Conservation (phyloP, 2,797 vertebrate genomes). For the Syndactyla subalaris region DNA sequence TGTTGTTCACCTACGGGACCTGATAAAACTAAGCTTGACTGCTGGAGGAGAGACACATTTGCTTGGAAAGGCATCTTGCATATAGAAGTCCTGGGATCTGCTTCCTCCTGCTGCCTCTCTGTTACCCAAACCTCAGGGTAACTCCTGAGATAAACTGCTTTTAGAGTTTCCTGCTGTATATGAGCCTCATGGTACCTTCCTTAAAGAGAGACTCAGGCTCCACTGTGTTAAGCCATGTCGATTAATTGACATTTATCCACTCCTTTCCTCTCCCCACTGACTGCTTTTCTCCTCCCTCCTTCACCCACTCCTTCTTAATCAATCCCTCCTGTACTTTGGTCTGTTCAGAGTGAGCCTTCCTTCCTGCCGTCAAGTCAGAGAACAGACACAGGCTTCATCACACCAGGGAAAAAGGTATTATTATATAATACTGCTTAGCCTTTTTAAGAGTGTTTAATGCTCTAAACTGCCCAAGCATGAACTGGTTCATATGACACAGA, state of each 20-base stretch:
- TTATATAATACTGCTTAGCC: slow-evolving; percentile 14
- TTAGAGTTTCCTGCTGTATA: slow-evolving; percentile 16
- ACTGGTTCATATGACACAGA: slow-evolving; percentile 10
- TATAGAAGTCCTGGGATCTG: neutral
- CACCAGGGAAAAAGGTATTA: slow-evolving; percentile 37
- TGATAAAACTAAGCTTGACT: neutral
- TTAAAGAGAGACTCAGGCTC: slow-evolving; percentile 12
- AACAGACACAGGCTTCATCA: slow-evolving; percentile 5
- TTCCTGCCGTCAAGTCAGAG: slow-evolving; percentile 31
- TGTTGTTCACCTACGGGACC: neutral
- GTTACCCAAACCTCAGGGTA: neutral
- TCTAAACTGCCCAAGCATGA: slow-evolving; percentile 1
- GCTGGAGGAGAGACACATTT: neutral
- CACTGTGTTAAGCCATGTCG: neutral
- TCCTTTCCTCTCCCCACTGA: neutral
- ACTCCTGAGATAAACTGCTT: slow-evolving; percentile 33
- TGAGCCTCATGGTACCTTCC: slow-evolving; percentile 9
- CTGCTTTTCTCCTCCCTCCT: slow-evolving; percentile 2
- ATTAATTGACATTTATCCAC: neutral
- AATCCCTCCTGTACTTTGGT: slow-evolving; percentile 12
- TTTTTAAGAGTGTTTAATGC: slow-evolving; percentile 13
- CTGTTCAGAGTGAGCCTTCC: slow-evolving; percentile 26
- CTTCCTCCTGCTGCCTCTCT: neutral
- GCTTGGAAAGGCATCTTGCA: neutral
- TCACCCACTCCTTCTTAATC: slow-evolving; percentile 20